Conservation (phyloP, 1,140 invertebrate species). For the Drosophila miranda region DNA sequence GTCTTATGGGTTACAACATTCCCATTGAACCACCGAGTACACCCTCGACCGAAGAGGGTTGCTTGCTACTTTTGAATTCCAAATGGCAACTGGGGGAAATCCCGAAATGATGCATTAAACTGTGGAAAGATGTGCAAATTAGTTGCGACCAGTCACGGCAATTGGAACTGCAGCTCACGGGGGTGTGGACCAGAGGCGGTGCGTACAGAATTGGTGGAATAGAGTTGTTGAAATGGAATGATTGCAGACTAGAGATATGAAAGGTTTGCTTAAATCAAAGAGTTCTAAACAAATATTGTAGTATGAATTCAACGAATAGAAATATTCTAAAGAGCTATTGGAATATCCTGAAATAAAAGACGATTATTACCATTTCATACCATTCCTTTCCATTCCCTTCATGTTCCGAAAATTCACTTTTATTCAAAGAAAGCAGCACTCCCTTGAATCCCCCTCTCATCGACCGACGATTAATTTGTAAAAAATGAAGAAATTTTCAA, state of each 20-base stretch:
- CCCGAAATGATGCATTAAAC: slow-evolving; percentile 44
- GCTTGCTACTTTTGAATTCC: slow-evolving; percentile 25
- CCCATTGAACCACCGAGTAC: slow-evolving; percentile 31
- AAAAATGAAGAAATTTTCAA: slow-evolving; percentile 15
- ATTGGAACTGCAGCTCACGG: too few relatives aligned
- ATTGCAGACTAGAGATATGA: slow-evolving; percentile 7
- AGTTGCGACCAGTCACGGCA: slow-evolving; percentile 22
- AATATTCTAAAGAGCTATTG: too few relatives aligned
- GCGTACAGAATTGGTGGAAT: slow-evolving; percentile 16
- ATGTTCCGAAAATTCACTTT: not conserved
- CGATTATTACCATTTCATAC: too few relatives aligned
- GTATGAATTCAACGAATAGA: too few relatives aligned
- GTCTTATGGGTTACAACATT: slow-evolving; percentile 39
- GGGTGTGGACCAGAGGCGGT: too few relatives aligned
- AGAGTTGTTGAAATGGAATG: slow-evolving; percentile 44
- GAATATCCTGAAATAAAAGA: too few relatives aligned
- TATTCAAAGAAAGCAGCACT: too few relatives aligned
- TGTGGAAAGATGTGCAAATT: slow-evolving; percentile 50
- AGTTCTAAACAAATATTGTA: too few relatives aligned
- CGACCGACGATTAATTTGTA: not conserved
- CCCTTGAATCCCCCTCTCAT: too few relatives aligned
- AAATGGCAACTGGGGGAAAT: slow-evolving; percentile 2
- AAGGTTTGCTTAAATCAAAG: too few relatives aligned
- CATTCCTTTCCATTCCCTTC: too few relatives aligned
- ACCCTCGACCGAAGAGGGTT: slow-evolving; percentile 24